These are phyloP conservation scores for Corydoras maculifer DNA, from an alignment of 2,113 vertebrate species.

Conservation along the genomic window DNA sequence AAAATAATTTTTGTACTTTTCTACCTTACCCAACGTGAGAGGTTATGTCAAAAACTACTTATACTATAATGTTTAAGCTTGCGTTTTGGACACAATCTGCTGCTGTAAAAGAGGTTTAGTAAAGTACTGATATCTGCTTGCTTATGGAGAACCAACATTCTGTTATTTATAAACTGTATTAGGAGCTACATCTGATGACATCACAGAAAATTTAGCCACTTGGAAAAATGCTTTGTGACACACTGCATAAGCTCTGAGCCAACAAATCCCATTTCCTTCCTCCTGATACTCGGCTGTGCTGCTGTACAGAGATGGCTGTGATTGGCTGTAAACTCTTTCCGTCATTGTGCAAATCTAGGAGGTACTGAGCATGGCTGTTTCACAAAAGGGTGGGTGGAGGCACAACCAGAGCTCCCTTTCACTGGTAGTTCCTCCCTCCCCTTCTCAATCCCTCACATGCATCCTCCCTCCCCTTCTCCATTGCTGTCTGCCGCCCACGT, in stretches of 20 bases:
- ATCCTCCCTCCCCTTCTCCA: slow-evolving; percentile 16
- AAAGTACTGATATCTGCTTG: no score
- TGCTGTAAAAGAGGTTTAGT: no score
- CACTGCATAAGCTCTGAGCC: background rate
- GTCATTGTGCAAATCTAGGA: slow-evolving; percentile 13
- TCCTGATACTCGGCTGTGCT: background rate
- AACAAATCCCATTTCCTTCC: slow-evolving; percentile 8
- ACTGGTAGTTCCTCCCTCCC: background rate
- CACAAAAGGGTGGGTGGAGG: slow-evolving; percentile 26
- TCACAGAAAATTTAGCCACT: no score
- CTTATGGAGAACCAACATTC: no score
- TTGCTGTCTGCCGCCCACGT: slow-evolving; percentile 25
- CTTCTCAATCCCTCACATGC: background rate
- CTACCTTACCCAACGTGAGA: no score
- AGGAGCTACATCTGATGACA: no score
- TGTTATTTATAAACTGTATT: no score
- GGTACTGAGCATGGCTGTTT: background rate
- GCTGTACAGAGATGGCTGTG: slow-evolving; percentile 1
- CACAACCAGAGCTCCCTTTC: background rate
- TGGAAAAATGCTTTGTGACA: background rate
- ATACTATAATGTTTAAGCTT: no score
- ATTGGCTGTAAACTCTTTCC: slow-evolving; percentile 15
- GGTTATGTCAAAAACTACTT: no score
- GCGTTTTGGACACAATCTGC: no score
- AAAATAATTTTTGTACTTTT: no score